Base-by-base conservation (phyloP, 2,113 vertebrate species). In the Hippocampus comes region DNA sequence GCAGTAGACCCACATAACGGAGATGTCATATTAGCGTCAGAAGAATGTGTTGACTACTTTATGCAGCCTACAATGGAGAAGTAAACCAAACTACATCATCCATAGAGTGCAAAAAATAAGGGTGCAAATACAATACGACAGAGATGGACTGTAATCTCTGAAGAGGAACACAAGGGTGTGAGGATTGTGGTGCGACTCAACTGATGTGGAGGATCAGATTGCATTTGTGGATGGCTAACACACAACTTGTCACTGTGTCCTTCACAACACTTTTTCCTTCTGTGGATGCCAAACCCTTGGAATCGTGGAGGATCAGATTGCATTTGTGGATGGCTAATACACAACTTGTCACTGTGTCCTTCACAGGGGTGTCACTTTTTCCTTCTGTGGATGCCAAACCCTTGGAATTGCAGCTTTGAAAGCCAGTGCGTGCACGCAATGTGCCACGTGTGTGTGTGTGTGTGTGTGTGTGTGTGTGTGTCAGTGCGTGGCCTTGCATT, bases 251-350 rank as follows among this genome's bases (percentile, higher is more conserved):
- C 70, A 42, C 60, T 34, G 49, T 68, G 67, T 63, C 73, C 69
- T 73, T 76, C 66, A 56, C 27, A 60, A 67, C 64, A 68, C 57
- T 68, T 68, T 75, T 68, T 21, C 68, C 64, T n/a, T 67, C 23
- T 2, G 15, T 10, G 42, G 69, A 48, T 5, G 53, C 63, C 57
- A 53, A n/a, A 25, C 23, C n/a, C n/a, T n/a, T n/a, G n/a, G n/a
- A n/a, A n/a, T n/a, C n/a, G 15, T 17, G 9, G 10, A 23, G 25
- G 68, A 65, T 85, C 43, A 34, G 42, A 57, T 74, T 73, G 56
- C 64, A 69, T 55, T 63, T 65, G n/a, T 48, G 51, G 23, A 25
- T 46, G 60, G 56, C 15, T 43, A 48, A 20, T 41, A 68, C 46
- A 61, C 38, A 55, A 61, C 30, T 27, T 48, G 71, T 72, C 70